Evolutionary conservation across 1,140 invertebrate genomes (phyloP).

Genomic region (Ctenoplectra terminalis): DNA sequence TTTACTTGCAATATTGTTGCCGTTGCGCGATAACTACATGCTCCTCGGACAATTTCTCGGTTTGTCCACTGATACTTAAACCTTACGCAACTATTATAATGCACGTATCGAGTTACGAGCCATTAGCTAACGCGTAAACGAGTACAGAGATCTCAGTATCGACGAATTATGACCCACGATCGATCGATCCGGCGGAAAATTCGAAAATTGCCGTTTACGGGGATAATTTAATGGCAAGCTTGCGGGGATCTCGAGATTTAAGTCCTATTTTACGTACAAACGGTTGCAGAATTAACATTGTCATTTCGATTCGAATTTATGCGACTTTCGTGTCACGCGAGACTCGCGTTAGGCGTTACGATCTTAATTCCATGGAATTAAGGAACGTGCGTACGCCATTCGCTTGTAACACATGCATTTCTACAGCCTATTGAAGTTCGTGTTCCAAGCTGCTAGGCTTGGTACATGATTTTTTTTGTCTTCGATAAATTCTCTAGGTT

Average conservation of each 20-base stretch:
- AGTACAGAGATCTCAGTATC: neutral
- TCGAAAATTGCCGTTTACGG: conserved; percentile 13
- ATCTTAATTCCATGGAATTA: conserved; percentile 19
- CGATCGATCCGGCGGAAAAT: neutral
- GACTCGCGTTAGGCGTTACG: conserved; percentile 3
- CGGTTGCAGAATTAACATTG: neutral
- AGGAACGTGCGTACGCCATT: neutral
- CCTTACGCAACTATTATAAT: neutral
- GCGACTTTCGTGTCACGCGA: neutral
- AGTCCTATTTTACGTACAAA: conserved; percentile 24
- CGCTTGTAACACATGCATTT: neutral
- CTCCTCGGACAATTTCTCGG: neutral
- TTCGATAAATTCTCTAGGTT: neutral
- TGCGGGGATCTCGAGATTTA: conserved; percentile 5
- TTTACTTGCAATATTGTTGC: neutral
- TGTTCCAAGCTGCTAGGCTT: neutral
- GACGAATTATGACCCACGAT: neutral
- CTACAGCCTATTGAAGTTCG: neutral
- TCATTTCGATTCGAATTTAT: conserved; percentile 21
- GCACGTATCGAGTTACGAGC: too few relatives aligned
- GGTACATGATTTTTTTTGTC: neutral
- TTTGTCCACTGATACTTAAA: neutral
- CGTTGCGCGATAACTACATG: neutral
- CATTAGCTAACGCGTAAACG: neutral
- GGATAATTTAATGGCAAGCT: conserved; percentile 7